Evolutionary conservation across 2,888 invertebrate species (phyloP).

Genomic region (Pantelozetes paolii): DNA sequence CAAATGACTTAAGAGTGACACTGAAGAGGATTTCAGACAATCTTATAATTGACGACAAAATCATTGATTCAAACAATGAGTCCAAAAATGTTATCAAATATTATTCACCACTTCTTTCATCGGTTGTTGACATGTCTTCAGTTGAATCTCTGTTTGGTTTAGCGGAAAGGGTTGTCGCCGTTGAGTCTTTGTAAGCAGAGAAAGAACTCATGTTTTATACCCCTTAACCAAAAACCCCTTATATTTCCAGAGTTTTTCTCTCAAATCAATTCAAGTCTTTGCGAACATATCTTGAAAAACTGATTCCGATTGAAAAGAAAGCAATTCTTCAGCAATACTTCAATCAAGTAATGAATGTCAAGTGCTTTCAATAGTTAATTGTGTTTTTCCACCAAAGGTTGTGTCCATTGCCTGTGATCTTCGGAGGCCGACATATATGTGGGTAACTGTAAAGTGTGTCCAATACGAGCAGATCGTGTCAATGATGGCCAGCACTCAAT

Average conservation of each 20-base stretch:
- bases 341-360: constrained; percentile 54
- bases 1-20: constrained; percentile 66
- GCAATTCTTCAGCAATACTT: constrained; percentile 56
- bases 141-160: constrained; percentile 75
- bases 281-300: constrained; percentile 75
- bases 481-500: constrained; percentile 82
- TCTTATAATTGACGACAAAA: constrained; percentile 57
- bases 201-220: background rate
- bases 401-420: constrained; percentile 68
- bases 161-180: constrained; percentile 78
- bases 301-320: constrained; percentile 65
- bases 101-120: constrained; percentile 60
- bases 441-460: constrained; percentile 73
- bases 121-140: constrained; percentile 63
- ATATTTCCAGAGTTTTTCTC: constrained; percentile 65
- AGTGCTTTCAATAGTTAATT: too few species aligned
- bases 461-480: constrained; percentile 70
- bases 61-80: background rate
- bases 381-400: too few species aligned
- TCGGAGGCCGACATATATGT: constrained; percentile 78
- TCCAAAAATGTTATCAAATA: constrained; percentile 49
- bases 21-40: constrained; percentile 72
- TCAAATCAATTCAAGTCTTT: constrained; percentile 79
- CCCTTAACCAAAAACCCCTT: background rate
- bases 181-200: constrained; percentile 68